These are phyloP conservation scores for Vidua macroura DNA, from an alignment of 2,113 vertebrate genomes.

Conservation along the genomic window DNA sequence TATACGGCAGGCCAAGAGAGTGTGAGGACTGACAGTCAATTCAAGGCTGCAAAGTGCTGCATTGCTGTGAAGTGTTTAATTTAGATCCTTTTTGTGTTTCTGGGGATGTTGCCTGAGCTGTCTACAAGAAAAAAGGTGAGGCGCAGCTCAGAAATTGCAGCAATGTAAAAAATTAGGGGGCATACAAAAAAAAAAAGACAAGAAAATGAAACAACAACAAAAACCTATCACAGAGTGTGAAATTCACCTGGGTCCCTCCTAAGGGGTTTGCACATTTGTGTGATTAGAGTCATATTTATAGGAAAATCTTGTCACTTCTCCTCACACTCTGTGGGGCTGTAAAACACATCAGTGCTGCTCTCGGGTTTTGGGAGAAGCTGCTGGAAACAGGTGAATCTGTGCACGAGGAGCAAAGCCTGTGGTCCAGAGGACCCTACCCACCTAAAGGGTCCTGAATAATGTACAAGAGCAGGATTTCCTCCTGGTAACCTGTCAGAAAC, in stretches of 20 bases:
- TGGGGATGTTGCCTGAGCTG: background rate
- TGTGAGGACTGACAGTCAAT: background rate
- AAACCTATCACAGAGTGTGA: conserved; percentile 46
- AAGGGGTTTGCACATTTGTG: conserved; percentile 31
- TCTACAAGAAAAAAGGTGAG: background rate
- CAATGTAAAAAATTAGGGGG: background rate
- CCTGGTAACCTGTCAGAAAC: background rate
- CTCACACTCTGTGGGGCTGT: conserved; percentile 2
- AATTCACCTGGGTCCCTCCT: conserved; percentile 46
- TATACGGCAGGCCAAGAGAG: background rate
- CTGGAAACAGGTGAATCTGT: background rate
- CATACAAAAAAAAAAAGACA: background rate
- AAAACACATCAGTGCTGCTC: background rate
- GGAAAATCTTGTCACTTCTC: conserved; percentile 59
- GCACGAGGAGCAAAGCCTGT: background rate
- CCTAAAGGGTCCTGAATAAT: background rate
- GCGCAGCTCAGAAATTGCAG: background rate
- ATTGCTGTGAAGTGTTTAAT: conserved; percentile 31
- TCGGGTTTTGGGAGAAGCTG: background rate
- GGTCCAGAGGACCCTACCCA: background rate
- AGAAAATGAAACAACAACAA: background rate
- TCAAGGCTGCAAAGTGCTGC: conserved; percentile 7
- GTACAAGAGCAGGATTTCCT: background rate
- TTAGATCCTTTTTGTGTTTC: background rate
- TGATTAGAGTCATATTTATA: conserved; percentile 54